Percentiles rank a stretch among this genome's conserved stretches.
Conservation (phyloP, 1,140 invertebrate species). For the Liolophura sinensis region DNA sequence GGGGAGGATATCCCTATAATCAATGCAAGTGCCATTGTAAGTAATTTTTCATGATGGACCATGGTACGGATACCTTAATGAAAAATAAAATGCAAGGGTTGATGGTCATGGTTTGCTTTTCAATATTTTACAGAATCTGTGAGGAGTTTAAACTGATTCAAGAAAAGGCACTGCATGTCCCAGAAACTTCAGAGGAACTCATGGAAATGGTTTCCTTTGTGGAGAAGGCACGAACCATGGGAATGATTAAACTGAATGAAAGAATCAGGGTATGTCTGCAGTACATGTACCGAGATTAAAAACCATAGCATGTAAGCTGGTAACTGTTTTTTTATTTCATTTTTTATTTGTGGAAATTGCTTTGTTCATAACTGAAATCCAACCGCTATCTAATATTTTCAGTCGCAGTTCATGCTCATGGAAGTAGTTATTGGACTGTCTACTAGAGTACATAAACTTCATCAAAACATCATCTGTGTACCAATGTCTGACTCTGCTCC, state of each 20-base stretch:
- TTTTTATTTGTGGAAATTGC: no score
- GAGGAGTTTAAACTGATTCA: conserved; percentile 49
- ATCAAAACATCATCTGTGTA: no score
- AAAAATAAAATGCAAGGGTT: background rate
- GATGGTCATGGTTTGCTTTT: background rate
- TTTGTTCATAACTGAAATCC: no score
- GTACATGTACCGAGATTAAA: background rate
- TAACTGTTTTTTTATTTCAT: background rate
- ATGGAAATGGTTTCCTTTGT: conserved; percentile 55
- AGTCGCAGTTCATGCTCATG: no score
- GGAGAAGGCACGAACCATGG: conserved; percentile 46
- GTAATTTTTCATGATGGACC: background rate
- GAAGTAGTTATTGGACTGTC: no score
- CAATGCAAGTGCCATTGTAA: no score
- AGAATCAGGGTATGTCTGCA: conserved; percentile 35
- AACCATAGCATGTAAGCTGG: background rate
- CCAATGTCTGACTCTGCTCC: background rate
- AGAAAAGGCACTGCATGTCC: conserved; percentile 44
- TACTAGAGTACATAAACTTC: no score
- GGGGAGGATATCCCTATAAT: no score
- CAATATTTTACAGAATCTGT: conserved; percentile 47
- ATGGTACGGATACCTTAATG: background rate
- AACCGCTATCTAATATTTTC: no score
- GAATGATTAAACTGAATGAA: conserved; percentile 50
- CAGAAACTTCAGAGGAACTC: conserved; percentile 55